Conservation (phyloP, 2,888 invertebrate species). For the Eilema caniola region DNA sequence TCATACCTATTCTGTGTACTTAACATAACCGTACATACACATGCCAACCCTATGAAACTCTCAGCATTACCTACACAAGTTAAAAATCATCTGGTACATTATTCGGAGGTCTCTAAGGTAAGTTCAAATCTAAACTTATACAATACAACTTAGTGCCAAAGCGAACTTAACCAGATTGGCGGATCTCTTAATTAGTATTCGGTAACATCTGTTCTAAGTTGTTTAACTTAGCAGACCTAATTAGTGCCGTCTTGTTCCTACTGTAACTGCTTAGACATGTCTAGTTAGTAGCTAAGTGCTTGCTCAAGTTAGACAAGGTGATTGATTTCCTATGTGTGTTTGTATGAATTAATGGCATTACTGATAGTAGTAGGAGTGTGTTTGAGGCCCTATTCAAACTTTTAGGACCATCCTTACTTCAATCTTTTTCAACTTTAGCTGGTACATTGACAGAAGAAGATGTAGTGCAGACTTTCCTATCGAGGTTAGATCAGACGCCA, state of each 20-base stretch:
- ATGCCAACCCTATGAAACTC: too few species aligned
- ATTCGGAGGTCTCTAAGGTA: constrained; percentile 5
- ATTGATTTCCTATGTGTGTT: not conserved
- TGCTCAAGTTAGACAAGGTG: not conserved
- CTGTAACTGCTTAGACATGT: constrained; percentile 23
- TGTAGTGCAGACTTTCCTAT: too few species aligned
- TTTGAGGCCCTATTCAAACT: too few species aligned
- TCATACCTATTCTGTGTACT: too few species aligned
- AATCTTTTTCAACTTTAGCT: too few species aligned
- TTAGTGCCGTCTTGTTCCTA: constrained; percentile 66
- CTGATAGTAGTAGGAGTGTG: too few species aligned
- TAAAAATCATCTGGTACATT: not conserved
- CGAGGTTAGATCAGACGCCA: too few species aligned
- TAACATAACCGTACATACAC: too few species aligned
- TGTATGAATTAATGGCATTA: not conserved
- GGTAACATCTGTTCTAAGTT: constrained; percentile 64
- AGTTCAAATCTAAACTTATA: constrained; percentile 51
- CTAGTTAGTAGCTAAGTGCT: constrained; percentile 3
- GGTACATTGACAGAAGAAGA: too few species aligned
- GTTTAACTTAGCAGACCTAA: constrained; percentile 77
- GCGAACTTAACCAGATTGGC: constrained; percentile 58
- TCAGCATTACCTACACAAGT: not conserved
- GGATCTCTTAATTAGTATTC: constrained; percentile 74
- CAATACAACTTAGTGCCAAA: constrained; percentile 71
- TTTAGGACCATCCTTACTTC: too few species aligned